These are phyloP conservation scores for Amiota minor DNA, from an alignment of 2,888 invertebrate species.

Conservation along the genomic window DNA sequence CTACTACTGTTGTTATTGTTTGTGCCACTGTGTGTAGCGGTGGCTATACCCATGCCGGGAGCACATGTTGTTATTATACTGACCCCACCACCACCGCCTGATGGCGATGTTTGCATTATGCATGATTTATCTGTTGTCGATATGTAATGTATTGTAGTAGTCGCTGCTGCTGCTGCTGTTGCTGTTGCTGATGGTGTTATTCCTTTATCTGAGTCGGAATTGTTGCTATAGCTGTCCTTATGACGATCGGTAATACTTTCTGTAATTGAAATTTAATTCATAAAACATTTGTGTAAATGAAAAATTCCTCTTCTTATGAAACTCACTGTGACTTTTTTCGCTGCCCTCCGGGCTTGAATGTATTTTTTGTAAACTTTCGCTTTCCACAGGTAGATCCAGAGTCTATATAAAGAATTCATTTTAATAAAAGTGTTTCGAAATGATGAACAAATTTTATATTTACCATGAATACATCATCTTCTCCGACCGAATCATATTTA, in stretches of 20 bases:
- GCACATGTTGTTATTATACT: slow-evolving; percentile 16
- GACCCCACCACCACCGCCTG: neutral
- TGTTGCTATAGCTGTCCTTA: slow-evolving; percentile 60
- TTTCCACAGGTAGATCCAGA: slow-evolving; percentile 87
- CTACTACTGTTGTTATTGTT: slow-evolving; percentile 28
- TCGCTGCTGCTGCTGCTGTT: slow-evolving; percentile 38
- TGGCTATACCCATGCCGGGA: slow-evolving; percentile 9
- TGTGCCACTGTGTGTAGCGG: slow-evolving; percentile 37
- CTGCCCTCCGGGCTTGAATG: slow-evolving; percentile 82
- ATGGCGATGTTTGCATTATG: slow-evolving; percentile 41
- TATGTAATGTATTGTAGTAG: slow-evolving; percentile 77
- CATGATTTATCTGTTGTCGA: slow-evolving; percentile 72
- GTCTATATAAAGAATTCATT: slow-evolving; percentile 77
- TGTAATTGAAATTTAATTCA: slow-evolving; percentile 42
- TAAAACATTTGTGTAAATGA: neutral
- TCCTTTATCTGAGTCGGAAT: slow-evolving; percentile 61
- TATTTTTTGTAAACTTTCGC: slow-evolving; percentile 78
- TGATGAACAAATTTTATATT: slow-evolving; percentile 58
- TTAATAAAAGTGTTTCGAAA: neutral
- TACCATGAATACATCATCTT: slow-evolving; percentile 97
- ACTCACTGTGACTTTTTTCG: slow-evolving; percentile 73
- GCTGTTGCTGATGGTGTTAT: neutral
- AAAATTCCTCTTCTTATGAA: neutral
- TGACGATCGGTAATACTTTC: slow-evolving; percentile 70
- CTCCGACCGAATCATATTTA: slow-evolving; percentile 83